These are phyloP conservation scores for Prunella fulvescens DNA, from an alignment of 2,113 vertebrate species.

Conservation along the genomic window DNA sequence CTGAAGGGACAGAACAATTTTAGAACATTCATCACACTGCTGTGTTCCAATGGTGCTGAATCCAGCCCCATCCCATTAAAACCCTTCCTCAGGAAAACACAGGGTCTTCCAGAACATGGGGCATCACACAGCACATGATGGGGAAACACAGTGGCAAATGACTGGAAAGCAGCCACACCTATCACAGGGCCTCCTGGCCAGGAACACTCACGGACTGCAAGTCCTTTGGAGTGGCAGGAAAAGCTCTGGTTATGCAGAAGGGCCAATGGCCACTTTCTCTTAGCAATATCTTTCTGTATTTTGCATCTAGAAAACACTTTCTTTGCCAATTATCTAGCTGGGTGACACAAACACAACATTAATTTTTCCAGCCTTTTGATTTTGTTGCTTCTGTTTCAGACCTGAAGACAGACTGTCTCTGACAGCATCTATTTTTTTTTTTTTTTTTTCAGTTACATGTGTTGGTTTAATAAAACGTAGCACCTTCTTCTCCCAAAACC, in stretches of 20 bases:
- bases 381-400: neutral
- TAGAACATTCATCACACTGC: neutral
- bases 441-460: neutral
- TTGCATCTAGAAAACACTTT: neutral
- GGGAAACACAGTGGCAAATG: neutral
- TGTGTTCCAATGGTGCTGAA: neutral
- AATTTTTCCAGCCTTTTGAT: neutral
- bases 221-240: neutral
- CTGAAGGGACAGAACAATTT: neutral
- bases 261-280: neutral
- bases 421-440: neutral
- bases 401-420: neutral
- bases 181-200: neutral
- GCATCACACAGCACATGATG: neutral
- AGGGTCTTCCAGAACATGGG: neutral
- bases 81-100: neutral
- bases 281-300: neutral
- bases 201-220: neutral
- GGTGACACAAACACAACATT: neutral
- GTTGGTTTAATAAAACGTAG: neutral
- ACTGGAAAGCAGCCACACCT: neutral
- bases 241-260: neutral
- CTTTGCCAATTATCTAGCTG: neutral
- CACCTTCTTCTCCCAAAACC: neutral
- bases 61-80: neutral